A percentile compares a stretch with the other conserved stretches of the same genome.
phyloP scores from a whole-genome alignment of 1,140 invertebrate species.

The Panulirus ornatus region DNA sequence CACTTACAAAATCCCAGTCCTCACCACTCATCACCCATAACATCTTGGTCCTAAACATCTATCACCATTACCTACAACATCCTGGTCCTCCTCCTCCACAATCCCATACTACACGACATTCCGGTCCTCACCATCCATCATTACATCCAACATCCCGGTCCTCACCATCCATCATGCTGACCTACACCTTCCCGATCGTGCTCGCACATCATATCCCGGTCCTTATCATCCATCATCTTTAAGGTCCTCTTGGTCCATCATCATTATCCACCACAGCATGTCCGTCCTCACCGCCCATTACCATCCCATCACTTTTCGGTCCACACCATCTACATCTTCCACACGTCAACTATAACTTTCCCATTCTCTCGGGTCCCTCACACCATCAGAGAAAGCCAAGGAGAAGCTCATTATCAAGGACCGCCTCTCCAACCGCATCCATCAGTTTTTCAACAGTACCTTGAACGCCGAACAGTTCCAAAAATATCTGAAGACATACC shows the following conservation, averaged over 20 bases:
- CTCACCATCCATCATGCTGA: neutral
- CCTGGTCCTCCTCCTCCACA: neutral
- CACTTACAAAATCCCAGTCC: neutral
- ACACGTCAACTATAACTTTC: neutral
- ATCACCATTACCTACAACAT: neutral
- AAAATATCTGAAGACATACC: slow-evolving; percentile 70
- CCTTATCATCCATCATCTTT: neutral
- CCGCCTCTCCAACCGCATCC: slow-evolving; percentile 62
- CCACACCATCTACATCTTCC: neutral
- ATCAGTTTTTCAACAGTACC: slow-evolving; percentile 66
- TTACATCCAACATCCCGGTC: neutral
- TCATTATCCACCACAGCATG: neutral
- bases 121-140: neutral
- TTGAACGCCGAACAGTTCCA: slow-evolving; percentile 57
- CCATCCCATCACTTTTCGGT: too few relatives aligned
- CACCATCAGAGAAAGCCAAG: slow-evolving; percentile 59
- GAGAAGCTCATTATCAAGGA: slow-evolving; percentile 70
- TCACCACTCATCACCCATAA: too few relatives aligned
- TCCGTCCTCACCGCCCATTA: neutral
- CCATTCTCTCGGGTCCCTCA: slow-evolving; percentile 34
- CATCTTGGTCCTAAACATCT: too few relatives aligned
- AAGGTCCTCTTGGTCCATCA: too few relatives aligned
- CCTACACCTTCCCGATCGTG: too few relatives aligned
- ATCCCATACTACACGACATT: neutral
- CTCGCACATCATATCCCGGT: neutral